Percentiles rank a stretch among this genome's conserved stretches.
Evolutionary conservation across 2,797 vertebrate genomes (phyloP).

Genomic region (Masticophis lateralis): DNA sequence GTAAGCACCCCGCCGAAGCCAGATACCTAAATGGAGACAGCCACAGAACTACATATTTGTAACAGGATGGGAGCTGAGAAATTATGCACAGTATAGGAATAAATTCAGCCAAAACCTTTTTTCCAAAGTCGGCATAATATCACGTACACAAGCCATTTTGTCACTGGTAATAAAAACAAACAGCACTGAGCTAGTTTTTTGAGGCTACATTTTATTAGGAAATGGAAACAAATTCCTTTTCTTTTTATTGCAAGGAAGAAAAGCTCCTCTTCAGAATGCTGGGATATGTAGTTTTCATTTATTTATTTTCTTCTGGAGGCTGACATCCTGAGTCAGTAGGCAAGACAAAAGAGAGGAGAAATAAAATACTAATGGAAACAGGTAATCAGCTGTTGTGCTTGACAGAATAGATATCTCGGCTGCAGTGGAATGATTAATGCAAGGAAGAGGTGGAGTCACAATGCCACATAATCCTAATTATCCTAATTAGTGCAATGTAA

Average conservation of each 20-base stretch:
- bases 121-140: constrained; percentile 43
- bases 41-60: constrained; percentile 9
- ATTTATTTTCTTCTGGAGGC: background rate
- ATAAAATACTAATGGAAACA: background rate
- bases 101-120: constrained; percentile 15
- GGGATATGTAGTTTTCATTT: constrained; percentile 51
- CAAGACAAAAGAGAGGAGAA: rapidly evolving
- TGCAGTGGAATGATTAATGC: background rate
- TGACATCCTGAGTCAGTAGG: rapidly evolving
- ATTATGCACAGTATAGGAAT: background rate
- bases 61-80: background rate
- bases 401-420: background rate
- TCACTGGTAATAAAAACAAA: constrained; percentile 33
- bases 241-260: constrained; percentile 18
- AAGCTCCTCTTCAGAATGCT: constrained; percentile 43
- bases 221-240: constrained; percentile 19
- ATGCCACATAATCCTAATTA: background rate
- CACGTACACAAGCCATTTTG: constrained; percentile 33
- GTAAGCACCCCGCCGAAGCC: constrained; percentile 55
- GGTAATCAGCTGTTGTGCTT: background rate
- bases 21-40: constrained; percentile 35
- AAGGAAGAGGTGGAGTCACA: background rate
- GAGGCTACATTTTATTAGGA: constrained; percentile 16
- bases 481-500: background rate
- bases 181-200: background rate